A percentile compares a stretch with the other conserved stretches of the same genome.
Evolutionary conservation across 1,140 invertebrate species (phyloP).

Genomic region (Drosophila ohnishii): DNA sequence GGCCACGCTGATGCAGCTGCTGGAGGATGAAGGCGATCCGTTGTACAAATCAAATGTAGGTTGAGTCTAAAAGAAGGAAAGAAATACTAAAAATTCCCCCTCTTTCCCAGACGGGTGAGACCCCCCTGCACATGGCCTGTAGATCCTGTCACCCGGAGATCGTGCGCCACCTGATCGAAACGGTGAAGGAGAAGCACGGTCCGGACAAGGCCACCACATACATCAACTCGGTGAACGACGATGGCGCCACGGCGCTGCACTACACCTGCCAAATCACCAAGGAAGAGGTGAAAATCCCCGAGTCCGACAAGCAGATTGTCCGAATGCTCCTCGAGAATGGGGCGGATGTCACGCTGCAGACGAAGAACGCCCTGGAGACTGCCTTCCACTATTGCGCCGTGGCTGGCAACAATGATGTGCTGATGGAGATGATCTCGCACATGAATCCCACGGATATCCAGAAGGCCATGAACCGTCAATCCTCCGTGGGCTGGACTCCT

Average conservation of each 20-base stretch:
- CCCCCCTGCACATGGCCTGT: conserved; percentile 95
- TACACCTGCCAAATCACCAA: conserved; percentile 92
- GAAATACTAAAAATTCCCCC: not conserved
- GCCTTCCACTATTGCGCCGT: conserved; percentile 97
- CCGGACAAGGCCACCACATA: conserved; percentile 88
- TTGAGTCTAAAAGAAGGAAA: not conserved
- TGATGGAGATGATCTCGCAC: conserved; percentile 95
- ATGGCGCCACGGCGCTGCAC: conserved; percentile 97
- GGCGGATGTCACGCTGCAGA: conserved; percentile 93
- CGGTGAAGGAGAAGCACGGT: conserved; percentile 90
- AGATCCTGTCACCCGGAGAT: conserved; percentile 93
- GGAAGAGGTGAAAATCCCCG: conserved; percentile 88
- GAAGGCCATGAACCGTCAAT: conserved; percentile 96
- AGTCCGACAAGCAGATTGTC: conserved; percentile 95
- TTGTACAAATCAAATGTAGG: conserved; percentile 94
- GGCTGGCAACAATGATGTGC: conserved; percentile 97
- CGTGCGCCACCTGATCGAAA: conserved; percentile 92
- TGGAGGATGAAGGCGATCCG: conserved; percentile 96
- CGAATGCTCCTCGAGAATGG: conserved; percentile 94
- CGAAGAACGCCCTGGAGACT: conserved; percentile 94
- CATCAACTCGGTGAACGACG: conserved; percentile 92
- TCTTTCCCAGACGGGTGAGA: conserved; percentile 93
- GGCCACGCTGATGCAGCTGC: conserved; percentile 91
- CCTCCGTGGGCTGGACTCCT: conserved; percentile 96
- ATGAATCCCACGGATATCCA: conserved; percentile 94